A percentile compares a stretch with the other conserved stretches of the same genome.
phyloP scores from a whole-genome alignment of 2,888 invertebrate genomes.

The Trypoxylon attenuatum region DNA sequence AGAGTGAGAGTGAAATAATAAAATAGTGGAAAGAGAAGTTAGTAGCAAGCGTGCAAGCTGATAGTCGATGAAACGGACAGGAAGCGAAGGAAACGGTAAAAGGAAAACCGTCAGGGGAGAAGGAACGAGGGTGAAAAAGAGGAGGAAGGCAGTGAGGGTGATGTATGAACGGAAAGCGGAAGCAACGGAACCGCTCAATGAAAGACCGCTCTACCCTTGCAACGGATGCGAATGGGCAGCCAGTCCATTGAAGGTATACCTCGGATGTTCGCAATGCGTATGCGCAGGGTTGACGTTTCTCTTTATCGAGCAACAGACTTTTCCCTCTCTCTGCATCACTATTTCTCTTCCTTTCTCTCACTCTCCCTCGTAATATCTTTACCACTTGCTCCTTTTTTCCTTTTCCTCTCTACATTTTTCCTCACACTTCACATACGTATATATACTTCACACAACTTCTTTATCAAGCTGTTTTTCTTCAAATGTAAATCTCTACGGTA shows the following conservation, averaged over 20 bases:
- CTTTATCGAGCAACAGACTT: constrained; percentile 47
- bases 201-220: constrained; percentile 62
- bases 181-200: constrained; percentile 68
- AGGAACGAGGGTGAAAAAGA: constrained; percentile 17
- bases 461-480: neutral
- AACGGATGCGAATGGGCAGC: constrained; percentile 68
- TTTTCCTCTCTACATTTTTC: neutral
- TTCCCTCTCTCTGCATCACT: constrained; percentile 9
- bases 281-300: constrained; percentile 55
- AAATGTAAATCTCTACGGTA: neutral
- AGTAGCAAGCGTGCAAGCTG: too few relatives aligned
- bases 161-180: constrained; percentile 67
- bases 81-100: neutral
- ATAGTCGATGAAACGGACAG: neutral
- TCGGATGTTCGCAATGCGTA: constrained; percentile 57
- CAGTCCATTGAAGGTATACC: constrained; percentile 66
- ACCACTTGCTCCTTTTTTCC: neutral
- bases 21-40: too few relatives aligned
- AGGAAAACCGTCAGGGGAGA: neutral
- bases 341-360: neutral
- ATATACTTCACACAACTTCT: neutral
- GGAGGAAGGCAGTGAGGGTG: constrained; percentile 40
- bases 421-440: neutral
- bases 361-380: neutral
- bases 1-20: too few relatives aligned